Conservation (phyloP, 2,888 invertebrate species). For the Hyalella azteca region DNA sequence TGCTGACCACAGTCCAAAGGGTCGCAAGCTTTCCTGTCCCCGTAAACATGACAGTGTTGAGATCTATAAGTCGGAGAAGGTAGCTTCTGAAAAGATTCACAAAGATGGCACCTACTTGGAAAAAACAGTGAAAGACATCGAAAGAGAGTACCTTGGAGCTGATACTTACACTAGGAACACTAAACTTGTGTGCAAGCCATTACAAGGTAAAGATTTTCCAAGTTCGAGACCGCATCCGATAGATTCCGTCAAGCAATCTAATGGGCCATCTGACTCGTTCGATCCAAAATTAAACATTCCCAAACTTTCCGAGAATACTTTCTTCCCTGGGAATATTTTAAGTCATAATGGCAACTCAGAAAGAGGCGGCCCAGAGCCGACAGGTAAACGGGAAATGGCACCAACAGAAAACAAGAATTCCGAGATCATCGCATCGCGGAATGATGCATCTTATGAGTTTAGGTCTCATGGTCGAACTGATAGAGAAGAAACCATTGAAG, state of each 20-base stretch:
- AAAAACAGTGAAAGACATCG: background rate
- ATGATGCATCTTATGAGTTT: too few relatives aligned
- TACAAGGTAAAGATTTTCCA: background rate
- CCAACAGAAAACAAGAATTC: background rate
- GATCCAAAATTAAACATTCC: conserved; percentile 1
- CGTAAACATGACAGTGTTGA: background rate
- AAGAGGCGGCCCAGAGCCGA: background rate
- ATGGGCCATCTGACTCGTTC: conserved; percentile 9
- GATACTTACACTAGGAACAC: background rate
- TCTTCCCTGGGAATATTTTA: conserved; percentile 22
- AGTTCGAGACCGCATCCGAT: background rate
- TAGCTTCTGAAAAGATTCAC: too few relatives aligned
- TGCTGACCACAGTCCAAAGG: background rate
- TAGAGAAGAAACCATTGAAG: background rate
- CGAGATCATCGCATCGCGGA: background rate
- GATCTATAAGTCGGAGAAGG: too few relatives aligned
- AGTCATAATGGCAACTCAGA: background rate
- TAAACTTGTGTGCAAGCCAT: background rate
- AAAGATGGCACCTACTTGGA: too few relatives aligned
- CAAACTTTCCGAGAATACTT: conserved; percentile 23
- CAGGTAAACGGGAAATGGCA: background rate
- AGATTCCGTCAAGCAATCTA: background rate
- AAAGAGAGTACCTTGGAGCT: background rate
- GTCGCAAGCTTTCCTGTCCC: background rate
- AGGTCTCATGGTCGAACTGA: background rate